These are phyloP conservation scores for Chiroxiphia lanceolata DNA, from an alignment of 2,797 vertebrate genomes.

Conservation along the genomic window DNA sequence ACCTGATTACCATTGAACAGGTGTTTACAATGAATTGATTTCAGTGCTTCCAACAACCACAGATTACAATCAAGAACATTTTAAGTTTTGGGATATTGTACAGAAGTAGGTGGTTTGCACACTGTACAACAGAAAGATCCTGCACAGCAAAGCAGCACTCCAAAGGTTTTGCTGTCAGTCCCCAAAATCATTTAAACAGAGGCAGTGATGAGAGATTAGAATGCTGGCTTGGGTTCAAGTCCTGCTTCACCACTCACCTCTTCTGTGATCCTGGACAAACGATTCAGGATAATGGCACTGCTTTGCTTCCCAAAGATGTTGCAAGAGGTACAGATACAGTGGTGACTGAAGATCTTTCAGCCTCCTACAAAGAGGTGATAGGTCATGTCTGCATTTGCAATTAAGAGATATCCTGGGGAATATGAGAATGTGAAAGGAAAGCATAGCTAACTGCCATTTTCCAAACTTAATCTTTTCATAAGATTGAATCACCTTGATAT, in stretches of 20 bases:
- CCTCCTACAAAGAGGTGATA: not conserved
- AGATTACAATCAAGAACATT: not conserved
- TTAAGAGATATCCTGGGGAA: not conserved
- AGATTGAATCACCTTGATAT: not conserved
- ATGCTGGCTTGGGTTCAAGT: not conserved
- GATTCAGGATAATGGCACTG: not conserved
- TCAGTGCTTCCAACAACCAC: not conserved
- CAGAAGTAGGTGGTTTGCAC: not conserved
- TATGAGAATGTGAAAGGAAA: not conserved
- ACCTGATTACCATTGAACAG: not conserved
- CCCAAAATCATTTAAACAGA: not conserved
- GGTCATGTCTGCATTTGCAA: not conserved
- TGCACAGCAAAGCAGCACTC: not conserved
- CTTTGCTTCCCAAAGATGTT: not conserved
- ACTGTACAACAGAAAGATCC: not conserved
- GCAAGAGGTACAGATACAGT: not conserved
- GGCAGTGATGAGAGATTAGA: not conserved
- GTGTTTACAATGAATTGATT: not conserved
- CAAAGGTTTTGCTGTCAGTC: not conserved
- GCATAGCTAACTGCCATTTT: not conserved
- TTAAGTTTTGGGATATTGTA: not conserved
- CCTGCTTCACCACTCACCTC: not conserved
- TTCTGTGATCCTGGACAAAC: not conserved
- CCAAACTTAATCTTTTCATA: not conserved
- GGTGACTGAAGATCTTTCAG: not conserved